Conservation (phyloP, 2,888 invertebrate species). For the Melanostoma scalare region DNA sequence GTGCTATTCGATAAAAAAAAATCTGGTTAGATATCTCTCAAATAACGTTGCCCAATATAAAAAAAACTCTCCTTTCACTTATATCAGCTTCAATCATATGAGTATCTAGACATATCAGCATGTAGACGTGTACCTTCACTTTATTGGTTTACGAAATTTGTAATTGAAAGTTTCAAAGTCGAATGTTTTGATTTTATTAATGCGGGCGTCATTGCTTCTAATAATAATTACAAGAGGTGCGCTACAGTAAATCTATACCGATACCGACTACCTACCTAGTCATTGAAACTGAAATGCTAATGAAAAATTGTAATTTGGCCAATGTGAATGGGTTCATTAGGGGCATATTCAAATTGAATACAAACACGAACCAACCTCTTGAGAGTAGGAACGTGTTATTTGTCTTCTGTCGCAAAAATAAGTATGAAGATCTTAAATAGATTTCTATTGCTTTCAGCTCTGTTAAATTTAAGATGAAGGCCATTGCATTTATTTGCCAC, state of each 20-base stretch:
- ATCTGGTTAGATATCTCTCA: too few species aligned
- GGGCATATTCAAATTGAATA: constrained; percentile 14
- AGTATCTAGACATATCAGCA: too few species aligned
- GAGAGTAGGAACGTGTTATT: background rate
- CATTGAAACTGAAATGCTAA: background rate
- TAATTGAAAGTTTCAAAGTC: constrained; percentile 6
- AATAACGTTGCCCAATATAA: too few species aligned
- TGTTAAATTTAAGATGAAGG: constrained; percentile 41
- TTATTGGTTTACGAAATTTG: too few species aligned
- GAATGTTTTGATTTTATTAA: constrained; percentile 16
- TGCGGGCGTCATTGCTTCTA: constrained; percentile 10
- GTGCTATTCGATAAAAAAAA: background rate
- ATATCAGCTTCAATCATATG: too few species aligned
- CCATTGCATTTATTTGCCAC: constrained; percentile 2
- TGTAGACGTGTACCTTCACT: too few species aligned
- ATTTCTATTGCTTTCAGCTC: constrained; percentile 27
- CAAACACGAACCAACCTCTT: background rate
- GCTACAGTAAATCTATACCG: background rate
- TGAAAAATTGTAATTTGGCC: constrained; percentile 12
- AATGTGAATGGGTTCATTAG: constrained; percentile 59
- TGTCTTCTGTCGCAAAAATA: background rate
- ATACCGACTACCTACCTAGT: background rate
- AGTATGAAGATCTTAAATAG: constrained; percentile 41
- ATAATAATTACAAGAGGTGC: background rate
- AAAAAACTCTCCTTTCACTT: too few species aligned